These are phyloP conservation scores for Lophius americanus DNA, from an alignment of 2,797 vertebrate genomes.

Conservation along the genomic window DNA sequence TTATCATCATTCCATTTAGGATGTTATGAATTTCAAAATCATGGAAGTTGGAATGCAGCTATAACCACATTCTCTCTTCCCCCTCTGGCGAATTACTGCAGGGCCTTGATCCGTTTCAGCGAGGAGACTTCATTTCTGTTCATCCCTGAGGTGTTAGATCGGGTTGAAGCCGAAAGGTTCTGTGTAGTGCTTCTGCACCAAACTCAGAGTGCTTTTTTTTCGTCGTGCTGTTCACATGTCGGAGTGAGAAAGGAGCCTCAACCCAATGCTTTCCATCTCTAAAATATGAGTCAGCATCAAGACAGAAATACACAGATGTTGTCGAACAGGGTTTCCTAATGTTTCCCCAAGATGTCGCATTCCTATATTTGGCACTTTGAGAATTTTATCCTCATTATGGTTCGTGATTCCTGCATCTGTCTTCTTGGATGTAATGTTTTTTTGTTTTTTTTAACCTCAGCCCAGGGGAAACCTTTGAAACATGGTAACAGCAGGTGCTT, in stretches of 20 bases:
- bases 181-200: not conserved
- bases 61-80: not conserved
- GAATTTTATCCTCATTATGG: not conserved
- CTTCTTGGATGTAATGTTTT: not conserved
- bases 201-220: not conserved
- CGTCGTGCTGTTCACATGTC: not conserved
- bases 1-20: not conserved
- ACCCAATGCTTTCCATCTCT: too few species aligned
- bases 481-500: not conserved
- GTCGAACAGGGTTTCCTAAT: too few species aligned
- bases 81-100: not conserved
- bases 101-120: slow-evolving; percentile 7
- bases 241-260: too few species aligned
- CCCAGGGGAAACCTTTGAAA: not conserved
- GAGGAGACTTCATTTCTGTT: not conserved
- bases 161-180: not conserved
- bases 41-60: not conserved
- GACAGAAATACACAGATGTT: too few species aligned
- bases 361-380: not conserved
- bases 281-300: too few species aligned
- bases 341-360: too few species aligned
- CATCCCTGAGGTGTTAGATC: not conserved
- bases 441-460: not conserved
- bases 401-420: not conserved
- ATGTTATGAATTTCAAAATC: too few species aligned